Percentiles rank a stretch among this genome's conserved stretches.
These are phyloP conservation scores for Drymodes brunneopygia DNA, from an alignment of 2,113 vertebrate genomes.

Conservation along the genomic window DNA sequence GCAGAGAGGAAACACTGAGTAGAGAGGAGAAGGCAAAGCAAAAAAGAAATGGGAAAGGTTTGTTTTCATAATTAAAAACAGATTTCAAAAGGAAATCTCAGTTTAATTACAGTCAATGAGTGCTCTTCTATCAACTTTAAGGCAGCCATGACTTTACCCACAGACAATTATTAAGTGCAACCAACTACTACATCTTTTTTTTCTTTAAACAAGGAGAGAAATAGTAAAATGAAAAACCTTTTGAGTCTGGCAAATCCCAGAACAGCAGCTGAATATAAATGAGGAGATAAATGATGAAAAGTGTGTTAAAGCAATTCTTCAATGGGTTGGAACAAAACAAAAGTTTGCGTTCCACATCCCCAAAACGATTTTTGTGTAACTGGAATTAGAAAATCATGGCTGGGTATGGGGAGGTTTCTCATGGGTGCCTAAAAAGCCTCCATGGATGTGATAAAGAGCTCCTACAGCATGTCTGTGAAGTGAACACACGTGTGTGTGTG, in stretches of 20 bases:
- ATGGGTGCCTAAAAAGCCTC: not conserved
- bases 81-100: not conserved
- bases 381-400: not conserved
- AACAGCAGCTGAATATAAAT: not conserved
- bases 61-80: not conserved
- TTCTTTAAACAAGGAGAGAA: not conserved
- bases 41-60: not conserved
- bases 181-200: not conserved
- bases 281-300: not conserved
- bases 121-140: not conserved
- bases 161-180: not conserved
- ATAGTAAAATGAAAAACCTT: not conserved
- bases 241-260: not conserved
- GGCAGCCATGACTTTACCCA: not conserved
- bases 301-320: not conserved
- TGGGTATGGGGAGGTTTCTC: not conserved
- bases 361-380: not conserved
- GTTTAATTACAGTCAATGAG: not conserved
- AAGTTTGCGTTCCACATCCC: not conserved
- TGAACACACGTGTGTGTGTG: rapidly evolving
- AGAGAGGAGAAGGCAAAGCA: not conserved
- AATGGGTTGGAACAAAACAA: not conserved
- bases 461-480: not conserved
- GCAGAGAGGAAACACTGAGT: not conserved
- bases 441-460: not conserved